Base-by-base conservation (phyloP, 1,140 invertebrate genomes). In the Brachionus calyciflorus region DNA sequence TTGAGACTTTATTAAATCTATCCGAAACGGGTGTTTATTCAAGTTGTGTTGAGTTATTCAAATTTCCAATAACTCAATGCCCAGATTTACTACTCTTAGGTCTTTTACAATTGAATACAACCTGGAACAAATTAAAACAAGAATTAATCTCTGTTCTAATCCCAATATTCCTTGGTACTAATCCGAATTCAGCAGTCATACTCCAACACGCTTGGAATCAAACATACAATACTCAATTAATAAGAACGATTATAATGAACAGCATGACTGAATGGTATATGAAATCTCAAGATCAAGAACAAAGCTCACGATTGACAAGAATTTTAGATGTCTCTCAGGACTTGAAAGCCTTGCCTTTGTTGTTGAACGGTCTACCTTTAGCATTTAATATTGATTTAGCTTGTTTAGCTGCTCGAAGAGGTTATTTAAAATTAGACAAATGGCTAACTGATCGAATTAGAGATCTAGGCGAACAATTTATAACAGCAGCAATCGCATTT, bases 291-390 rank as follows among this genome's bases (percentile, higher is more conserved):
- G 81, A 81, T 79, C 90, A 91, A 81, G 95, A 98, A 85, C 95
- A 98, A 84, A 90, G 90, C 0, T 51, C 80, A 17, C 89, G 93
- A 81, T 85, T 99, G 2, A 94, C 94, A 0, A 86, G 95, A 28
- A 98, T 99, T 80, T 86, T 99, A 21, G 96, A 98, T 82, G 91
- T 98, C 7, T 95, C 96, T 2, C 96, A 99, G 84, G 96, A 98
- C 86, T 85, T 98, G 0, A 98, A 97, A 82, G 85, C 87, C 79
- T n/a, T 94, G 0, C 95, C 93, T 0, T 88, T 93, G 78, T 86
- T 99, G n/a, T 85, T 99, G 1, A 98, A 96, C 85, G 91, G 91
- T 0, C 91, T 92, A 77, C 92, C 92, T 0, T 95, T 95, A 85
- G 89, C 92, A 17, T 99, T 99, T 87, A 93, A 97, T 3, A 98